Conservation (phyloP, 2,113 vertebrate genomes). For the Pandion haliaetus region DNA sequence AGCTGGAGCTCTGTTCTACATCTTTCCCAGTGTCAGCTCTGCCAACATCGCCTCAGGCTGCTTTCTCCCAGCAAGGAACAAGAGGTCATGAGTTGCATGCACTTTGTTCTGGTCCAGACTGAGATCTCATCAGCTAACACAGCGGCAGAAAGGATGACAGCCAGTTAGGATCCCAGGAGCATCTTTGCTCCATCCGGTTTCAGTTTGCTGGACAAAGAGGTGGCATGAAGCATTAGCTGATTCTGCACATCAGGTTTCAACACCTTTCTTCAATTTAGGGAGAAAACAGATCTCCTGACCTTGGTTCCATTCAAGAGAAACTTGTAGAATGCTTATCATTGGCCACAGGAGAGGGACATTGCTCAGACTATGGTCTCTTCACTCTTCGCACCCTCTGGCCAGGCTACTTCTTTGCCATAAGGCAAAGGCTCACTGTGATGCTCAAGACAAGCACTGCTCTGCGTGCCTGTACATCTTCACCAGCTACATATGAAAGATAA, state of each 20-base stretch:
- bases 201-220: not conserved
- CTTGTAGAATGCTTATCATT: not conserved
- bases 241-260: not conserved
- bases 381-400: not conserved
- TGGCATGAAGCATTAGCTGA: not conserved
- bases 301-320: not conserved
- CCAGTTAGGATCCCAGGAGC: not conserved
- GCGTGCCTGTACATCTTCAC: not conserved
- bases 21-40: not conserved
- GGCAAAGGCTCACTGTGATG: not conserved
- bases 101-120: not conserved
- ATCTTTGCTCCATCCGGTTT: not conserved
- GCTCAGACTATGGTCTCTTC: not conserved
- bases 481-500: not conserved
- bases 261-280: not conserved
- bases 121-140: not conserved
- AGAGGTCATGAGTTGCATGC: not conserved
- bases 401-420: not conserved
- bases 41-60: not conserved
- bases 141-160: not conserved
- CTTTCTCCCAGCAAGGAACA: not conserved
- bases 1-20: not conserved
- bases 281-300: not conserved
- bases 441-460: not conserved
- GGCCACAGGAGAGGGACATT: not conserved